These are phyloP conservation scores for Torymus auratus DNA, from an alignment of 2,888 invertebrate genomes.

Conservation along the genomic window DNA sequence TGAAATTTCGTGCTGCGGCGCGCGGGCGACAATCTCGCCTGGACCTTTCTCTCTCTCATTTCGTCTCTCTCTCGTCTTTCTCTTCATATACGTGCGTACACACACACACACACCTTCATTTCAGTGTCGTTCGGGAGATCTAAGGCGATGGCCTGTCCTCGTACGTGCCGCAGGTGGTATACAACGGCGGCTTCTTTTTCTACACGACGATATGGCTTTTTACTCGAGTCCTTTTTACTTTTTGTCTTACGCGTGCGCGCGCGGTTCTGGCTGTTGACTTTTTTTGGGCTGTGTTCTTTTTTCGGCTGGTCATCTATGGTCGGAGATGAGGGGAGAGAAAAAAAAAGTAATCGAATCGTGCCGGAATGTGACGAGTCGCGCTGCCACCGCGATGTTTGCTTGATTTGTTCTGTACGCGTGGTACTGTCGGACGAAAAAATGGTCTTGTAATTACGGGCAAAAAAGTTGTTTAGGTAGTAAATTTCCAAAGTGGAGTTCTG, in stretches of 20 bases:
- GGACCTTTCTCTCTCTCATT: neutral
- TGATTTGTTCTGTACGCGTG: conserved; percentile 3
- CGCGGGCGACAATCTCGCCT: conserved; percentile 71
- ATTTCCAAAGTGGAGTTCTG: too few relatives aligned
- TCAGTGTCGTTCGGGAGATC: conserved; percentile 51
- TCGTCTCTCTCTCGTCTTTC: conserved; percentile 27
- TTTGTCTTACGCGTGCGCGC: neutral
- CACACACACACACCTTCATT: conserved; percentile 44
- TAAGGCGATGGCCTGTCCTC: conserved; percentile 53
- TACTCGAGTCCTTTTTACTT: conserved; percentile 37
- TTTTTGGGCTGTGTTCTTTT: conserved; percentile 28
- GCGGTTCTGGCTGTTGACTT: neutral
- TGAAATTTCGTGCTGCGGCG: conserved; percentile 64
- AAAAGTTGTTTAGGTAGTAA: conserved; percentile 5
- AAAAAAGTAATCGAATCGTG: conserved; percentile 65
- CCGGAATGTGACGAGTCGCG: conserved; percentile 55
- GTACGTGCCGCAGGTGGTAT: conserved; percentile 61
- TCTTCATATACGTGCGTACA: conserved; percentile 11
- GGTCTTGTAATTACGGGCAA: neutral
- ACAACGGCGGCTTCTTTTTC: conserved; percentile 17
- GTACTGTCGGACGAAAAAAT: neutral
- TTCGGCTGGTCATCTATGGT: conserved; percentile 46
- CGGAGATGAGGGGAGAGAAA: conserved; percentile 46
- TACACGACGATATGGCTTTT: conserved; percentile 2
- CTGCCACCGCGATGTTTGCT: conserved; percentile 4